Evolutionary conservation across 2,888 invertebrate species (phyloP).

Genomic region (Bembecia ichneumoniformis): DNA sequence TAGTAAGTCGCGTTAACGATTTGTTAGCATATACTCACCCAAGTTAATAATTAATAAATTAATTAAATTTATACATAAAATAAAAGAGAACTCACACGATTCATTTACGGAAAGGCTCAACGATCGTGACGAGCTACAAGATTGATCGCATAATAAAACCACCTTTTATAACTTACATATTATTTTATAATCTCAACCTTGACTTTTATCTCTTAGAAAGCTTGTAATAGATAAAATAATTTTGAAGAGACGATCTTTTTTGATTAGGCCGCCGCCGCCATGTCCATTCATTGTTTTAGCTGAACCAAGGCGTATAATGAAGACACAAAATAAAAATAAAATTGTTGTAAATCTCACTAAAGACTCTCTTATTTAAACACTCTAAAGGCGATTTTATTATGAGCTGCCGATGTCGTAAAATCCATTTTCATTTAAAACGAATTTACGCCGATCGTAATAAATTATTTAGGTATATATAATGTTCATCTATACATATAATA

Average conservation of each 20-base stretch:
- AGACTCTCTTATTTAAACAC: too few relatives aligned
- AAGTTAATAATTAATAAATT: too few relatives aligned
- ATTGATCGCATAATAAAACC: slow-evolving; percentile 66
- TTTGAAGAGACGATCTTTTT: slow-evolving; percentile 47
- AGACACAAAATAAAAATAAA: slow-evolving; percentile 38
- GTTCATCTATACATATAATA: too few relatives aligned
- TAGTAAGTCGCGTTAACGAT: too few relatives aligned
- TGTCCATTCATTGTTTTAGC: slow-evolving; percentile 14
- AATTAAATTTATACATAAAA: slow-evolving; percentile 11
- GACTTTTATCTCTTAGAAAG: slow-evolving; percentile 62
- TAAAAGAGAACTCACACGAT: slow-evolving; percentile 44
- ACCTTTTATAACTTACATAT: slow-evolving; percentile 57
- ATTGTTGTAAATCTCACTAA: slow-evolving; percentile 15
- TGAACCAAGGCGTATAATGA: slow-evolving; percentile 31
- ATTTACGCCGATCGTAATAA: too few relatives aligned
- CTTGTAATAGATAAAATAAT: slow-evolving; percentile 63
- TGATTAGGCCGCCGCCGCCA: slow-evolving; percentile 40
- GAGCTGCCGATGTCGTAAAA: too few relatives aligned
- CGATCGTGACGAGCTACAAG: slow-evolving; percentile 46
- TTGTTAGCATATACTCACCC: too few relatives aligned
- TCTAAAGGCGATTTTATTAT: too few relatives aligned
- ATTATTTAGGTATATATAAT: too few relatives aligned
- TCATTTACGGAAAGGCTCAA: slow-evolving; percentile 20
- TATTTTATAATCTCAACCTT: slow-evolving; percentile 62
- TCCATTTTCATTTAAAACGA: too few relatives aligned